Percentiles rank a stretch among this genome's conserved stretches.
Evolutionary conservation across 2,888 invertebrate species (phyloP).

Genomic region (Leptopilina myrica): DNA sequence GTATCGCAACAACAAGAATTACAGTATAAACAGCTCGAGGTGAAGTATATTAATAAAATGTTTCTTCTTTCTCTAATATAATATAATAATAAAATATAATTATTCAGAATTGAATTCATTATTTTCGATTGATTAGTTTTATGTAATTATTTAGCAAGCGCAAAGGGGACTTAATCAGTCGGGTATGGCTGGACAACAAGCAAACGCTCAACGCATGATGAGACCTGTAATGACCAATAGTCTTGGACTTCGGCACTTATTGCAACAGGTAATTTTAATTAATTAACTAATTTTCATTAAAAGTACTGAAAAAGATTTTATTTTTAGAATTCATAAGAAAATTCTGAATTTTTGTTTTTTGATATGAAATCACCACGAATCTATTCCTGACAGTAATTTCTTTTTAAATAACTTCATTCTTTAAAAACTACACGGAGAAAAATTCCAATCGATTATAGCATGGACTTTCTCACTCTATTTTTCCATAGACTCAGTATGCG

Average conservation of each 20-base stretch:
- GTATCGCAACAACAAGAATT: slow-evolving; percentile 88
- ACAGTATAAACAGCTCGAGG: slow-evolving; percentile 87
- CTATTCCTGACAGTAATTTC: no score
- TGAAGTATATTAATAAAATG: slow-evolving; percentile 70
- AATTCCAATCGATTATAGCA: no score
- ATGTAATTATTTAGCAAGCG: slow-evolving; percentile 66
- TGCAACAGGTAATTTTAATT: slow-evolving; percentile 83
- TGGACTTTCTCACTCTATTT: no score
- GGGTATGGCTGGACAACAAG: slow-evolving; percentile 73
- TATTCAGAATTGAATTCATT: no score
- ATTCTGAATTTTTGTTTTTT: no score
- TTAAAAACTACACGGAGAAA: no score
- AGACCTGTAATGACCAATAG: slow-evolving; percentile 87
- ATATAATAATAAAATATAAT: no score
- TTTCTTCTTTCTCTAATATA: background rate
- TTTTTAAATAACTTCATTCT: no score
- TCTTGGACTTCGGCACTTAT: slow-evolving; percentile 87
- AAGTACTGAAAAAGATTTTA: no score
- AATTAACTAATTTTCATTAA: background rate
- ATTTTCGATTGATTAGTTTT: background rate
- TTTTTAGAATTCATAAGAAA: no score
- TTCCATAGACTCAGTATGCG: no score
- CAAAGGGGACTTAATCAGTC: slow-evolving; percentile 71
- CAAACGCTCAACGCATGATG: slow-evolving; percentile 83
- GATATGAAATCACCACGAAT: no score